Evolutionary conservation across 2,888 invertebrate genomes (phyloP), one percentile per base, ranked within the genome.

Genomic region (Polydrusus cervinus): DNA sequence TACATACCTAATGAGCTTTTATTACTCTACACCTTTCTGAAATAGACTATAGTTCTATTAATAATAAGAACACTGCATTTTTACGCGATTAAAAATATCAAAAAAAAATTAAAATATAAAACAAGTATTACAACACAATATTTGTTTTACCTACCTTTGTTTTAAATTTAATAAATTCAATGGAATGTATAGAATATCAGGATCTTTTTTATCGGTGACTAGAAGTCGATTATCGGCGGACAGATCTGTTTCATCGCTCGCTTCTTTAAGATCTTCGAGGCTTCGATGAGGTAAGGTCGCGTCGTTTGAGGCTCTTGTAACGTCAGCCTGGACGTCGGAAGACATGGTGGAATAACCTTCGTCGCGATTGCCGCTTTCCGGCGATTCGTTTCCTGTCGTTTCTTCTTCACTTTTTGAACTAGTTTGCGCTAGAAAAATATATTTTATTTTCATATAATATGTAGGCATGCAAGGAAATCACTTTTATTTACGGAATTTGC

Each of bases 271-370:
- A 83, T 93, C 93, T 78, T 93, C 93, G 9, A 93, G 85, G 9
- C 82, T 82, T 71, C 83, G 68, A 69, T 81, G 78, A 25, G 81
- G 79, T 62, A 82, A 74, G 0, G 82, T 83, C 81, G 90, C 90
- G 74, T 91, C 91, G 67, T 87, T 87, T 55, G 90, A 90, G 40
- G 83, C 82, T 47, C 88, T 83, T 0, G 91, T 91, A 0, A 92
- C 91, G 82, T 93, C 93, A 0, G 92, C 92, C 85, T 94, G 94
- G 0, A 94, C 93, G 84, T 94, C 94, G 78, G 93, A 93, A 11
- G 94, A 94, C 94, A 94, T 94, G 5, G 94, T 94, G 75, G 94
- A 94, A 86, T 94, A 94, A 16, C 94, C 94, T 85, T 94, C 94
- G 88, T 94, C 94, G 80, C 93, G 90, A 79, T 93, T 93, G 51